Evolutionary conservation across 2,113 vertebrate genomes (phyloP).

Genomic region (Struthio camelus): DNA sequence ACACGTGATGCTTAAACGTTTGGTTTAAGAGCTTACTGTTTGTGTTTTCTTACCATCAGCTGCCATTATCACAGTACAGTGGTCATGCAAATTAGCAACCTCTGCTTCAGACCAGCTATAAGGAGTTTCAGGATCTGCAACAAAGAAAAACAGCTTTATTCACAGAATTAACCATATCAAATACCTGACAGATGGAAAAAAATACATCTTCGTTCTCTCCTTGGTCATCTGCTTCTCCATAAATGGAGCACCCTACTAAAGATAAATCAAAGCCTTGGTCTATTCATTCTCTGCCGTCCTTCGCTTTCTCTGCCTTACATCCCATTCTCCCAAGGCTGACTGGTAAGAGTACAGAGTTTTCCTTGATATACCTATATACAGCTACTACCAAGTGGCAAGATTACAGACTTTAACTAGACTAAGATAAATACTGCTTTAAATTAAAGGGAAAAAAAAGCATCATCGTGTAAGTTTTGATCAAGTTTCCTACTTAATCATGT

Average conservation of each 20-base stretch:
- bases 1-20: not conserved
- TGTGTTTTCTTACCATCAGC: conserved; percentile 83
- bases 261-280: not conserved
- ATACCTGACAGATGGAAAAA: not conserved
- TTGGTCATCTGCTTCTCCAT: not conserved
- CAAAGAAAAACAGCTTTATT: not conserved
- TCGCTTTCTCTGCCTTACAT: not conserved
- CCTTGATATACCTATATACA: not conserved
- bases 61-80: conserved; percentile 85
- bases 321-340: not conserved
- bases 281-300: not conserved
- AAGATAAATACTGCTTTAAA: not conserved
- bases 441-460: not conserved
- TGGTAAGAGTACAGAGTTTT: not conserved
- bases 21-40: not conserved
- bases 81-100: conserved; percentile 80
- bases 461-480: not conserved
- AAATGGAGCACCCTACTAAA: not conserved
- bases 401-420: not conserved
- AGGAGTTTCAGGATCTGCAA: conserved; percentile 75
- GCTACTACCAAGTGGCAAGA: not conserved
- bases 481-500: not conserved
- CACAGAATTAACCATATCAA: not conserved
- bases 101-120: conserved; percentile 93
- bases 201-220: not conserved